These are phyloP conservation scores for Proales similis DNA, from an alignment of 1,140 invertebrate genomes.

Conservation along the genomic window DNA sequence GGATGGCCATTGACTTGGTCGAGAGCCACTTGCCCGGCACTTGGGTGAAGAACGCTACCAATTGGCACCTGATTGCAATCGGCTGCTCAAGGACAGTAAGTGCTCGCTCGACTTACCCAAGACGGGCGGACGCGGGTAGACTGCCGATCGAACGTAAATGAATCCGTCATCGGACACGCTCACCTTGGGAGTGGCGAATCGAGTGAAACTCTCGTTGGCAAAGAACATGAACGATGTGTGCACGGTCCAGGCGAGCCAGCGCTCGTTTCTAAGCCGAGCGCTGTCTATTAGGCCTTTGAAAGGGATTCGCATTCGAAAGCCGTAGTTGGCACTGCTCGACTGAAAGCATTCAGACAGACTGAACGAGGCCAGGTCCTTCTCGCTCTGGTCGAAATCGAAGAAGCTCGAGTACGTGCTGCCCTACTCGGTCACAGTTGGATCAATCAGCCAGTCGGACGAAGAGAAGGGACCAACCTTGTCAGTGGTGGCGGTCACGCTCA, in stretches of 20 bases:
- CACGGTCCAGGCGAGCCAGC: background rate
- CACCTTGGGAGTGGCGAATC: slow-evolving; percentile 5
- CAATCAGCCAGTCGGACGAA: background rate
- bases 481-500: background rate
- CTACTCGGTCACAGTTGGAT: background rate
- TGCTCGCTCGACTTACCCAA: background rate
- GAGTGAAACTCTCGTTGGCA: slow-evolving; percentile 15
- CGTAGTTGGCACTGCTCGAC: background rate
- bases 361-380: background rate
- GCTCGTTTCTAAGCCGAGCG: background rate
- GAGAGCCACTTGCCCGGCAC: slow-evolving; percentile 14
- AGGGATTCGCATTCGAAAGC: slow-evolving; percentile 29
- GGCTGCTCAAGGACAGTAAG: background rate
- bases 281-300: slow-evolving; percentile 3
- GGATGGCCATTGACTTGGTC: background rate
- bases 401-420: slow-evolving; percentile 14
- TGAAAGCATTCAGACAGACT: slow-evolving; percentile 12
- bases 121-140: slow-evolving; percentile 20
- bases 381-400: slow-evolving; percentile 7
- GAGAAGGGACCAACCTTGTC: background rate
- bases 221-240: background rate
- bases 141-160: slow-evolving; percentile 19
- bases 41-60: slow-evolving; percentile 6
- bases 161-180: slow-evolving; percentile 8
- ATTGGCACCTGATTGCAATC: background rate